Conservation (phyloP, 2,113 vertebrate genomes). For the Hyperopisus bebe region DNA sequence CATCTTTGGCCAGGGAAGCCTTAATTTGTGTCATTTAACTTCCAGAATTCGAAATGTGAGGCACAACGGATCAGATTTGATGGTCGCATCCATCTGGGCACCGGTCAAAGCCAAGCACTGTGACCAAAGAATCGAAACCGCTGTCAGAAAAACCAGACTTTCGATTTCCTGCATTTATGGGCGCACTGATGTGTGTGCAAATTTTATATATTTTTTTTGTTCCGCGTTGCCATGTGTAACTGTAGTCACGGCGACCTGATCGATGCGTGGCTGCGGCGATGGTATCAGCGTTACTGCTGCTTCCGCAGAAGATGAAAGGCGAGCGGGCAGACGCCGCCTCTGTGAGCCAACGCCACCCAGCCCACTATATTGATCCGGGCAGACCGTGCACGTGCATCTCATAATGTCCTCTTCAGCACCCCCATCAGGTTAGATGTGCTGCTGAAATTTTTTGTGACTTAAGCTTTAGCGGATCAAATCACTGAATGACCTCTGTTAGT, state of each 20-base stretch:
- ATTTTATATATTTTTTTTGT: background rate
- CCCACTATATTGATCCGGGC: background rate
- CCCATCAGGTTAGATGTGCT: background rate
- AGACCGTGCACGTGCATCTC: background rate
- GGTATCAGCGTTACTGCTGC: background rate
- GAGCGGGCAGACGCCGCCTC: background rate
- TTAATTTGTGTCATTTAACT: background rate
- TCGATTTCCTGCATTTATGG: background rate
- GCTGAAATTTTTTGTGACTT: background rate
- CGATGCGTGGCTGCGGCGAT: background rate
- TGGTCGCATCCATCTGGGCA: background rate
- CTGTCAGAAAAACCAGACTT: background rate
- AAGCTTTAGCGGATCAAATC: background rate
- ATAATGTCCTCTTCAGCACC: background rate
- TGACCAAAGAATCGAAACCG: background rate
- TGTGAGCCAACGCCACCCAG: background rate
- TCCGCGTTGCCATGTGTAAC: background rate
- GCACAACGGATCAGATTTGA: background rate
- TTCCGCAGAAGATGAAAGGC: conserved; percentile 7
- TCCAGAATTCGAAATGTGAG: background rate
- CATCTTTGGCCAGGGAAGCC: background rate
- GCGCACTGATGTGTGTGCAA: background rate
- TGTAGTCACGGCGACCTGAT: background rate
- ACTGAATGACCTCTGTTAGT: background rate
- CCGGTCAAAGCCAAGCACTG: background rate